phyloP scores from a whole-genome alignment of 2,113 vertebrate genomes.

The Euleptes europaea region DNA sequence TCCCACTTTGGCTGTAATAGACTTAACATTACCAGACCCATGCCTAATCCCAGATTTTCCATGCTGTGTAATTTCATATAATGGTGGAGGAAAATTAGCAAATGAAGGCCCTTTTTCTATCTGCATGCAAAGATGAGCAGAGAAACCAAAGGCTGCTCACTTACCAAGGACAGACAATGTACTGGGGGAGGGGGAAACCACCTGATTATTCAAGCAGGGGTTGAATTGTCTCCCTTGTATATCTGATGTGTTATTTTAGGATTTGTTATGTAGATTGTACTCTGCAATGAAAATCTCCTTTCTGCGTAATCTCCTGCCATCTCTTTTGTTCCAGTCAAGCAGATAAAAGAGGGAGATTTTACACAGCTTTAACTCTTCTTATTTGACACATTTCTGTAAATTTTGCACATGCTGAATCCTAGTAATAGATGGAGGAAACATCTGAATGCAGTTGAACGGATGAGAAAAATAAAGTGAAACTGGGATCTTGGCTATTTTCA shows the following conservation, averaged over 20 bases:
- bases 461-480: constrained; percentile 25
- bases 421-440: constrained; percentile 35
- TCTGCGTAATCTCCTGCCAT: constrained; percentile 45
- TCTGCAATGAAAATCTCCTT: constrained; percentile 61
- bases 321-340: constrained; percentile 48
- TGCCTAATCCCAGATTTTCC: neutral
- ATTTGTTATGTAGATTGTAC: constrained; percentile 55
- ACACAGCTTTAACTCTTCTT: constrained; percentile 41
- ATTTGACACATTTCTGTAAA: constrained; percentile 50
- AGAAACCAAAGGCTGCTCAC: constrained; percentile 35
- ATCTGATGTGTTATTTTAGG: constrained; percentile 44
- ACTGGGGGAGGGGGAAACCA: constrained; percentile 11
- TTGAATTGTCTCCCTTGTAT: constrained; percentile 41
- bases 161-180: constrained; percentile 44
- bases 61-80: constrained; percentile 8
- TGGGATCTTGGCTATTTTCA: constrained; percentile 12
- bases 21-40: constrained; percentile 1
- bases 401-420: constrained; percentile 31
- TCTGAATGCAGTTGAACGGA: constrained; percentile 46
- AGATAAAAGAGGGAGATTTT: constrained; percentile 49
- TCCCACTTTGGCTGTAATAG: neutral
- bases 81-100: constrained; percentile 24
- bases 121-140: constrained; percentile 23
- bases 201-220: constrained; percentile 23
- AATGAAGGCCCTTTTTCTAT: constrained; percentile 18